phyloP scores from a whole-genome alignment of 2,888 invertebrate species.

The Sycophila texana region DNA sequence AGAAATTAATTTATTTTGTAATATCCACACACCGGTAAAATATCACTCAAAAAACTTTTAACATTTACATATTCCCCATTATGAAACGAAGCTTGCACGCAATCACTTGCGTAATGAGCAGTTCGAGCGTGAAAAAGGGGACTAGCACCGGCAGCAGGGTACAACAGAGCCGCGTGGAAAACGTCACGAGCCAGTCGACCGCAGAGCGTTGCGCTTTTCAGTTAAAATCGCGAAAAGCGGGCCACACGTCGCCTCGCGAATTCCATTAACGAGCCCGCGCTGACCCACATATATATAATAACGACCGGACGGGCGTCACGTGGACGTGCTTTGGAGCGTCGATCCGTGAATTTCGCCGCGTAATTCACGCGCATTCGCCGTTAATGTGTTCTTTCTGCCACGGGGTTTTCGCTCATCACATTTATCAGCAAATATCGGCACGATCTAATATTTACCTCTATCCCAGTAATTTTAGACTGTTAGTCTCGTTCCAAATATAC shows the following conservation, averaged over 20 bases:
- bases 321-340: slow-evolving; percentile 33
- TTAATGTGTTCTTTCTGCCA: neutral
- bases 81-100: too few relatives aligned
- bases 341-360: slow-evolving; percentile 48
- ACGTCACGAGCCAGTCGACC: too few relatives aligned
- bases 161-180: too few relatives aligned
- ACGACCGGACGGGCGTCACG: slow-evolving; percentile 58
- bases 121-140: too few relatives aligned
- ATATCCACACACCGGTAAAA: too few relatives aligned
- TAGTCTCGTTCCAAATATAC: neutral
- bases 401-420: neutral
- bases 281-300: slow-evolving; percentile 57
- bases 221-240: too few relatives aligned
- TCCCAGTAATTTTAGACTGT: neutral
- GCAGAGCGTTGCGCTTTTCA: too few relatives aligned
- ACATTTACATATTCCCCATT: too few relatives aligned
- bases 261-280: slow-evolving; percentile 62
- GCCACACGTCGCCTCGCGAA: slow-evolving; percentile 51
- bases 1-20: too few relatives aligned
- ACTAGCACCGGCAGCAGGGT: neutral
- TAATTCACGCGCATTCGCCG: neutral
- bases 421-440: neutral
- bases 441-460: neutral
- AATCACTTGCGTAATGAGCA: too few relatives aligned
- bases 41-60: too few relatives aligned